A percentile compares a stretch with the other conserved stretches of the same genome.
Conservation (phyloP, 2,113 vertebrate genomes). For the Narcine bancroftii region DNA sequence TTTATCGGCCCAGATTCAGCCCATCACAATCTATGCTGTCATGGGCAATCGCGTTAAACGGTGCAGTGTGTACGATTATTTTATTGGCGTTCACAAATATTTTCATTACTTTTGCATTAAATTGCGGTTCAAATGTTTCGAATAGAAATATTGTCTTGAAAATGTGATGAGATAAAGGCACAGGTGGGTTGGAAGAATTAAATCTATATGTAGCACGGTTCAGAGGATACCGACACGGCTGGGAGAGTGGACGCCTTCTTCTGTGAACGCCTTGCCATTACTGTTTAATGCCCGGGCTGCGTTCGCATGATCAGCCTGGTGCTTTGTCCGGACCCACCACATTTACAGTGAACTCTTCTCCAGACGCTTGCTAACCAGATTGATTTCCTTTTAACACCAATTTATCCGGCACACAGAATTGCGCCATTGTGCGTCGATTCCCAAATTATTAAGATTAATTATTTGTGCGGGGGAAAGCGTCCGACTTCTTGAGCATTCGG, state of each 20-base stretch:
- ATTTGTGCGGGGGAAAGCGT: neutral
- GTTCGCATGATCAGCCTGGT: neutral
- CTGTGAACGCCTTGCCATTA: neutral
- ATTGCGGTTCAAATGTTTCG: neutral
- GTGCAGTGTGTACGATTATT: too few species aligned
- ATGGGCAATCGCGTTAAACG: too few species aligned
- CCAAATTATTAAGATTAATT: neutral
- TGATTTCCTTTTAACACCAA: neutral
- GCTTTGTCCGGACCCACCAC: neutral
- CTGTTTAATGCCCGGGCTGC: neutral
- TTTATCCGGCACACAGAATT: neutral
- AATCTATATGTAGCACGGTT: neutral
- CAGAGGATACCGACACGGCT: neutral
- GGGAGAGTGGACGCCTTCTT: neutral
- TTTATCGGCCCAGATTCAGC: neutral
- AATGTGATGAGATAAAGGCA: neutral
- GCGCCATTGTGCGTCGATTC: neutral
- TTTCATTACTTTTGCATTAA: neutral
- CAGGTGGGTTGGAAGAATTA: neutral
- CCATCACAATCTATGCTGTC: too few species aligned
- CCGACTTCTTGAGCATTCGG: neutral
- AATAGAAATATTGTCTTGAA: neutral
- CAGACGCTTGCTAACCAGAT: neutral
- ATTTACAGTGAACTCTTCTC: neutral
- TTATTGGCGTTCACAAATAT: neutral